These are phyloP conservation scores for Psittacula echo DNA, from an alignment of 2,797 vertebrate species.

Conservation along the genomic window DNA sequence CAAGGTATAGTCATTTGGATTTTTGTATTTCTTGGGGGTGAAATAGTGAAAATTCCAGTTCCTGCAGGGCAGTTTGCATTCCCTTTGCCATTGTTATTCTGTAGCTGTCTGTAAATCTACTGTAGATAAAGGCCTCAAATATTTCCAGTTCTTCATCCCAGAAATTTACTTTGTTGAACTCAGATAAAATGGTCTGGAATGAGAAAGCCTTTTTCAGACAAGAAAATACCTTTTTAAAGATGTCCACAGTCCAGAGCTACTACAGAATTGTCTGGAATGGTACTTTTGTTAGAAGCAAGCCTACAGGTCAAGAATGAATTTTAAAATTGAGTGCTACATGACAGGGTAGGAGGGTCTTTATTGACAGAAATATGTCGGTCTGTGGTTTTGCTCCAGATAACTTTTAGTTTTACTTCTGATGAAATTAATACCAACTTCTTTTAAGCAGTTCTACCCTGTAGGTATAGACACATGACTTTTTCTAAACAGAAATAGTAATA, in stretches of 20 bases:
- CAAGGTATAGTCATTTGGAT: slow-evolving; percentile 82
- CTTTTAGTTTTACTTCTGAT: neutral
- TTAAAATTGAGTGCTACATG: neutral
- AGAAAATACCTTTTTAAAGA: neutral
- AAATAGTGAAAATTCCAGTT: neutral
- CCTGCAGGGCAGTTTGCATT: neutral
- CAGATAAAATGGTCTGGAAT: neutral
- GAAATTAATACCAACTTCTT: neutral
- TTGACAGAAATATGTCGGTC: neutral
- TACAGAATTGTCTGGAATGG: neutral
- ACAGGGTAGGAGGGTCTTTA: neutral
- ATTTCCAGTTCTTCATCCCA: neutral
- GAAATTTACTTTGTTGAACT: neutral
- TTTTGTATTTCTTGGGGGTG: neutral
- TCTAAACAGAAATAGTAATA: neutral
- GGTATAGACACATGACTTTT: neutral
- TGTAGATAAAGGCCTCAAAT: neutral
- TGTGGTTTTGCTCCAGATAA: neutral
- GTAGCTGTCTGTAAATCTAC: neutral
- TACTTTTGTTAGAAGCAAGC: neutral
- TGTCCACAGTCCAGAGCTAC: neutral
- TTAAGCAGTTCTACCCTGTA: neutral
- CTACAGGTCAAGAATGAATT: neutral
- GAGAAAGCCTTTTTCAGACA: neutral
- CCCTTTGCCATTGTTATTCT: neutral